Evolutionary conservation across 2,888 invertebrate species (phyloP), one percentile per base, ranked within the genome.

Genomic region (Pristionchus maxplancki): DNA sequence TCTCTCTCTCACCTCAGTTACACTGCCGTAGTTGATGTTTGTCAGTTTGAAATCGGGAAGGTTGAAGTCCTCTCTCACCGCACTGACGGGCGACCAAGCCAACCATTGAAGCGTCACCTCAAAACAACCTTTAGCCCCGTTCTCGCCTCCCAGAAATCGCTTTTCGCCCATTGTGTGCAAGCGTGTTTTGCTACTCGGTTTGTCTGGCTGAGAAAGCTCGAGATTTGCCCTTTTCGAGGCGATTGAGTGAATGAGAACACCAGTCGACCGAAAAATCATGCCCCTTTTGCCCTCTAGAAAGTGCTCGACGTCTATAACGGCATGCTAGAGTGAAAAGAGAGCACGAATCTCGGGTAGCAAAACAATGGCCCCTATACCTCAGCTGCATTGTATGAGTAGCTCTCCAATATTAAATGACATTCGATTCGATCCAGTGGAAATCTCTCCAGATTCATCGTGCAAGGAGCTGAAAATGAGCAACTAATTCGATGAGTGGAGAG

Each of bases 1-100:
- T n/a, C n/a, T n/a, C n/a, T n/a, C n/a, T n/a, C n/a, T 31, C 44
- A 91, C 91, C 91, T 93, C 93, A 11, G 92, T 92, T 24, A 91
- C 89, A 84, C 91, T 92, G 24, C 92, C 93, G 87, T 93, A 93
- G 4, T 92, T 92, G 81, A 94, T 93, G 89, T 94, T 93, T 11
- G 92, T 93, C 89, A 94, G 88, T 40, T 89, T 89, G 89, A 94
- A 94, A 85, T 94, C 94, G 82, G 94, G 94, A 62, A 94, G 88
- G 87, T 94, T 94, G 87, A 93, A 93, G 53, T 94, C 93, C 40
- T 88, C 90, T 85, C 92, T 91, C 6, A 93, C 92, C 15, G 92
- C 91, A 44, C 90, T 92, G 44, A 94, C 94, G 15, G 94, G 94
- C 13, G 92, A 92, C 94, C 94, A 93, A 40, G 91, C 91, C 28